Conservation (phyloP, 2,888 invertebrate genomes). For the Mycogona germanica region DNA sequence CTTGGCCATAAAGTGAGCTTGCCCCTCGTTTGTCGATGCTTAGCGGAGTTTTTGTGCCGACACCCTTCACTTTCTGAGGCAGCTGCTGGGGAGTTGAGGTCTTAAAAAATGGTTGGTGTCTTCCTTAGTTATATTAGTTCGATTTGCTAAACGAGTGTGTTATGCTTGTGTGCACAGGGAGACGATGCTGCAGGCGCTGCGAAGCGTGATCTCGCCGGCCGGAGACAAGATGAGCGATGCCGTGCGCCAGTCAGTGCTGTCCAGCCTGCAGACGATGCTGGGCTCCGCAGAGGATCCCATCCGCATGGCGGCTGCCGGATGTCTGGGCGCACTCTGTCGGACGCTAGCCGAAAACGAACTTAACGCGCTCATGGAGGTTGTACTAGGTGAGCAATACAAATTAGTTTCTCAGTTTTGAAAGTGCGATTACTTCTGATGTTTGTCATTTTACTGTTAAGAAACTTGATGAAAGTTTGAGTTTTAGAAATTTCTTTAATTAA, state of each 20-base stretch:
- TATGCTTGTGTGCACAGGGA: conserved; percentile 47
- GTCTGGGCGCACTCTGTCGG: conserved; percentile 71
- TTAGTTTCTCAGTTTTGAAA: too few relatives aligned
- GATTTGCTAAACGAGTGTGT: too few relatives aligned
- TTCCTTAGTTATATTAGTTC: too few relatives aligned
- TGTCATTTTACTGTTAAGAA: too few relatives aligned
- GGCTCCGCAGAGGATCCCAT: conserved; percentile 59
- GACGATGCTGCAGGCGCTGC: conserved; percentile 81
- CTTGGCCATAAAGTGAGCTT: conserved; percentile 49
- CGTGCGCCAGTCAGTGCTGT: conserved; percentile 57
- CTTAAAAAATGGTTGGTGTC: too few relatives aligned
- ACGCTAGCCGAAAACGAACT: conserved; percentile 60
- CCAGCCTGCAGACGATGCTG: conserved; percentile 45
- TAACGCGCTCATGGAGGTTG: conserved; percentile 57
- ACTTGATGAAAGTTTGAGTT: too few relatives aligned
- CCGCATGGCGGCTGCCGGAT: conserved; percentile 71
- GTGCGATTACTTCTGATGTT: background rate
- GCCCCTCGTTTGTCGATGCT: background rate
- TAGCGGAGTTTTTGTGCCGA: background rate
- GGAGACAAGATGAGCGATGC: conserved; percentile 80
- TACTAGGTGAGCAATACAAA: conserved; percentile 50
- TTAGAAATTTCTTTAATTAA: background rate
- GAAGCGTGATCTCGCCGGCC: conserved; percentile 69
- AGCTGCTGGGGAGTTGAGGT: too few relatives aligned
- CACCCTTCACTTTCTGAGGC: background rate